These are phyloP conservation scores for Leptura quadrifasciata DNA, from an alignment of 2,888 invertebrate species.

Conservation along the genomic window DNA sequence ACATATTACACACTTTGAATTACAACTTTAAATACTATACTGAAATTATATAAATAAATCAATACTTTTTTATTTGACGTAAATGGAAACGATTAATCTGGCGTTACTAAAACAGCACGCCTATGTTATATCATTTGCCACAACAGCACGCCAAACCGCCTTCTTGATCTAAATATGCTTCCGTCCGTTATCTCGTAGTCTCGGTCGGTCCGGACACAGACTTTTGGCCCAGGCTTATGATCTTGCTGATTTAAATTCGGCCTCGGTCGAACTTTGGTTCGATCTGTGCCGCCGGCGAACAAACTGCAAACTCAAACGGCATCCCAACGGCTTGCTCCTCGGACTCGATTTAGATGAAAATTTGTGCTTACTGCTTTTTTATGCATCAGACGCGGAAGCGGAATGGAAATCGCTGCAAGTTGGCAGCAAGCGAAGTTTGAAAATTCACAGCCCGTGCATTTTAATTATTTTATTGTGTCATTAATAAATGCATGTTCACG, in stretches of 20 bases:
- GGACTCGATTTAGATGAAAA: conserved; percentile 44
- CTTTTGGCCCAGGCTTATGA: conserved; percentile 44
- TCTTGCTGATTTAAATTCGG: conserved; percentile 51
- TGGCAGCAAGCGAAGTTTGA: conserved; percentile 16
- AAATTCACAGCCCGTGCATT: conserved; percentile 11
- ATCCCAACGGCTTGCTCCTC: conserved; percentile 28
- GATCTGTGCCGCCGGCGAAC: conserved; percentile 29
- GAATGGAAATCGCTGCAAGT: conserved; percentile 31
- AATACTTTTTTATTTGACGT: too few species aligned
- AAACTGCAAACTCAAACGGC: conserved; percentile 28
- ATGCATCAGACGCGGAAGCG: conserved; percentile 40
- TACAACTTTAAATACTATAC: too few species aligned
- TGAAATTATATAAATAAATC: too few species aligned
- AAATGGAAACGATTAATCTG: too few species aligned
- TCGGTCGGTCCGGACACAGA: conserved; percentile 37
- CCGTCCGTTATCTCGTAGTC: conserved; percentile 39
- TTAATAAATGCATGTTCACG: too few species aligned
- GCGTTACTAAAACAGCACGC: background rate
- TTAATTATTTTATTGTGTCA: background rate
- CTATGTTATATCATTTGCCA: conserved; percentile 21
- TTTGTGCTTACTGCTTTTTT: conserved; percentile 46
- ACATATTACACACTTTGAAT: too few species aligned
- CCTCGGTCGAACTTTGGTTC: conserved; percentile 44
- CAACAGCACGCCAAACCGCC: conserved; percentile 39
- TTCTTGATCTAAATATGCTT: conserved; percentile 49